Evolutionary conservation across 2,113 vertebrate genomes (phyloP), one percentile per base, ranked within the genome.

Genomic region (Cyprinodon tularosa): DNA sequence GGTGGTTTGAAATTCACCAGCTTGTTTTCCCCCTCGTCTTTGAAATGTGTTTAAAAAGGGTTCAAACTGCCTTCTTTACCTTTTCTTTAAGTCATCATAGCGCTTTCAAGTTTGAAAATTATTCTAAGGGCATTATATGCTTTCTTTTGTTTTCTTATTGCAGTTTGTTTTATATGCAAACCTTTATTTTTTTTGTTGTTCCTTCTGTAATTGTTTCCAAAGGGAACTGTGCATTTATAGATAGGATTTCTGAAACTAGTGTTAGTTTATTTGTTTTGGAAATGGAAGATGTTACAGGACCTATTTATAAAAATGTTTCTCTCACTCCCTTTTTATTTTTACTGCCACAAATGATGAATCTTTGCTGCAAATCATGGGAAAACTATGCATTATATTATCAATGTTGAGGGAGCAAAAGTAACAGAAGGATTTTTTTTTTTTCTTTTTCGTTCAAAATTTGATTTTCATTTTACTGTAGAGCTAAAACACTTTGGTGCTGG

Each of bases 281-380:
- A 76, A 37, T 47, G 72, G 77, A 85, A 83, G 77, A 81, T 70
- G 60, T 78, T 80, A 74, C 69, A 63, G 29, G 42, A 44, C 50
- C 67, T 75, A 68, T 84, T 84, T 86, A 45, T 85, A 79, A 83
- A 78, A 68, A 74, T 71, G 44, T 48, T 63, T 37, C 75, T 87
- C 64, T 71, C 29, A 36, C 74, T 77, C 40, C 62, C 11, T 44
- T 77, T 57, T 29, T 29, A 29, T 29, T 68, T 66, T 76, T 83
- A 14, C 29, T 66, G 63, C 61, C 66, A 80, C 66, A 68, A 66
- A 77, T 64, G 2, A 12, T 59, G 63, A 12, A 62, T 45, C 4
- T 67, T 68, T 73, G 71, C 73, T 59, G 59, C 59, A 61, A 76
- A 79, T 77, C 45, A 7, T 20, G 3, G 63, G 2, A 17, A 61